These are phyloP conservation scores for Lota lota DNA, from an alignment of 2,113 vertebrate species.

Conservation along the genomic window DNA sequence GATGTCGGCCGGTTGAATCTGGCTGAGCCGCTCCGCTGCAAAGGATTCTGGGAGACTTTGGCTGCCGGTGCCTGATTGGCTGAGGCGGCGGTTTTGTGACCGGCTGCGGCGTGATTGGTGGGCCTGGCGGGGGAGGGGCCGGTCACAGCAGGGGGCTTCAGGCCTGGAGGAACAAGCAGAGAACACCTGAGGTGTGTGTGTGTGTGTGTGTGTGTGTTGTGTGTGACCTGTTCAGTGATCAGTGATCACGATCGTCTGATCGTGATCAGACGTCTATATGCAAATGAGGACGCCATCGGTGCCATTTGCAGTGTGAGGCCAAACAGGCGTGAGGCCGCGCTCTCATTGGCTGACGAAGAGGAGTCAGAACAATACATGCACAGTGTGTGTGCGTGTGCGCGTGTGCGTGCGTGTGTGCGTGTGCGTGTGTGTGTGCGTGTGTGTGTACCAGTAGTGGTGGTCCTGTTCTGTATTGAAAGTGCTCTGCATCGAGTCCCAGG, in stretches of 20 bases:
- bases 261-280: no score
- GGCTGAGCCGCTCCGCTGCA: constrained; percentile 51
- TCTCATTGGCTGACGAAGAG: no score
- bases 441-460: constrained; percentile 33
- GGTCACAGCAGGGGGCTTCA: constrained; percentile 34
- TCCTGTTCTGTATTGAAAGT: constrained; percentile 46
- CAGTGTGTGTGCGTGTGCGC: not conserved
- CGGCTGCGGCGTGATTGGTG: not conserved
- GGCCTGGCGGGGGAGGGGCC: constrained; percentile 17
- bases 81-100: constrained; percentile 6
- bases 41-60: constrained; percentile 20
- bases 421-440: not conserved
- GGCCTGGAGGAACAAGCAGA: constrained; percentile 31
- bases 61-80: constrained; percentile 12
- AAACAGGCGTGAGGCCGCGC: no score
- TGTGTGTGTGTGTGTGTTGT: not conserved
- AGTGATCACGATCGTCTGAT: no score
- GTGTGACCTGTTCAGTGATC: no score
- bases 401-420: not conserved
- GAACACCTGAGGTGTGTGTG: not conserved
- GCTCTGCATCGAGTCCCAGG: constrained; percentile 37
- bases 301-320: not conserved
- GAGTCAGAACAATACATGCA: not conserved
- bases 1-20: constrained; percentile 27
- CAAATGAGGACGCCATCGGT: not conserved